Evolutionary conservation across 1,140 invertebrate species (phyloP), one percentile per base, ranked within the genome.

Genomic region (Brachionus manjavacas): DNA sequence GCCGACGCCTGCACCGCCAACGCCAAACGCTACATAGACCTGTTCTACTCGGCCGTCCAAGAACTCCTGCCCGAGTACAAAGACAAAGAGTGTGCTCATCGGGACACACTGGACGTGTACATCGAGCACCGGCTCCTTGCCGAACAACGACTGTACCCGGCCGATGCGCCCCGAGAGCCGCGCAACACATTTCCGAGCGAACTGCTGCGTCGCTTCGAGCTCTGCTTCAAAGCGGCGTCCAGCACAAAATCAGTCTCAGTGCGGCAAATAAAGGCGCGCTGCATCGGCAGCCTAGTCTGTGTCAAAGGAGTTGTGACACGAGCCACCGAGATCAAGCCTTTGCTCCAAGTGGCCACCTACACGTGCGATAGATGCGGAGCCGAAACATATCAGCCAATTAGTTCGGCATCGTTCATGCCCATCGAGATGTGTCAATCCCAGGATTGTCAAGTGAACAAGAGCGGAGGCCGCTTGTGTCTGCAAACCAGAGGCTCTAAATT

Each of bases 401-500:
- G 85, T 86, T 35, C 55, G 84, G 28, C 60, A 12, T 88, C 89
- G 83, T 99, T 98, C 87, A 97, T 95, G 90, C 98, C 97, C 2
- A 91, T 96, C 4, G 90, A 93, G 43, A 92, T 93, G 84, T 99
- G 98, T 87, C 93, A 94, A 0, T 96, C 95, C 86, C 94, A 97
- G 85, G 96, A 96, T 88, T 99, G 98, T 88, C 92, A 94, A 11
- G 91, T 95, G 0, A 98, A 98, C 88, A 96, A 96, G 90, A 94
- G 35, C 25, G 68, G 68, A 31, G 98, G 98, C 20, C 91, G 96
- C 85, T 91, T 99, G 4, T 94, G 95, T 88, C 91, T 99, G 76
- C 98, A 99, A 91, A 96, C 95, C 1, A 92, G 97, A 85, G 98
- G 97, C 3, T 99, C 97, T 0, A 97, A 99, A 88, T 99, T 99